These are phyloP conservation scores for Celastrina argiolus DNA, from an alignment of 2,888 invertebrate species.

Conservation along the genomic window DNA sequence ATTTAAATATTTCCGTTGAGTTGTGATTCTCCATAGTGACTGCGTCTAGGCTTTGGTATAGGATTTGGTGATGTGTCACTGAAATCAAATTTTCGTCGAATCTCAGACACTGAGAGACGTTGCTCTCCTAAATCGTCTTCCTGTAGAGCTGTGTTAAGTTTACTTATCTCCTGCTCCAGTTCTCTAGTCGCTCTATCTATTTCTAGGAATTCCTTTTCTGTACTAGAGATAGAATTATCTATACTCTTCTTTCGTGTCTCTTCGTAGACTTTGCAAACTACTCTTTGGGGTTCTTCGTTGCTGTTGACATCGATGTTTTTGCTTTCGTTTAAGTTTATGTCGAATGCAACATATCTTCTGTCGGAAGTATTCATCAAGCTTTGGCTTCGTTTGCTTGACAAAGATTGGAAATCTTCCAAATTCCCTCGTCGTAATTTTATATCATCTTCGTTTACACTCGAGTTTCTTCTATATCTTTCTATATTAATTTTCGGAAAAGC, in stretches of 20 bases:
- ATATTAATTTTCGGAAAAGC: slow-evolving; percentile 67
- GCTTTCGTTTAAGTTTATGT: slow-evolving; percentile 62
- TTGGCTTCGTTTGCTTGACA: slow-evolving; percentile 65
- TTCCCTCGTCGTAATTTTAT: slow-evolving; percentile 63
- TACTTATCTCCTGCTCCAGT: slow-evolving; percentile 67
- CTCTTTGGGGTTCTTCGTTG: slow-evolving; percentile 60
- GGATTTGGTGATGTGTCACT: slow-evolving; percentile 74
- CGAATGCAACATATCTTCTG: slow-evolving; percentile 52
- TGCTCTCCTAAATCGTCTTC: slow-evolving; percentile 59
- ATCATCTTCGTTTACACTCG: slow-evolving; percentile 69
- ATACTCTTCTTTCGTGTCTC: slow-evolving; percentile 58
- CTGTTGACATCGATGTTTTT: slow-evolving; percentile 51
- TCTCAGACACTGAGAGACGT: slow-evolving; percentile 63
- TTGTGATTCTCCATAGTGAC: slow-evolving; percentile 61
- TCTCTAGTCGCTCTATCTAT: slow-evolving; percentile 68
- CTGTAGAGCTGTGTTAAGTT: slow-evolving; percentile 65
- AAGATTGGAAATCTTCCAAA: slow-evolving; percentile 62
- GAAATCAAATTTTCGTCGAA: slow-evolving; percentile 73
- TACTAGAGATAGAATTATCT: slow-evolving; percentile 64
- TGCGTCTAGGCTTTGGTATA: slow-evolving; percentile 78
- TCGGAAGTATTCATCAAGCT: slow-evolving; percentile 61
- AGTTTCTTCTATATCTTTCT: slow-evolving; percentile 62
- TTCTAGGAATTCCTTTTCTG: slow-evolving; percentile 69
- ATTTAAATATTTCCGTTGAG: slow-evolving; percentile 37
- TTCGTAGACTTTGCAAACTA: slow-evolving; percentile 64